phyloP scores from a whole-genome alignment of 2,113 vertebrate genomes.

The Mus musculus region GRCm39 chr1:151929501-151930000 shows the following conservation, averaged over 20 bases:
- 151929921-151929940: not conserved
- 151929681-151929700: slow-evolving; percentile 60
- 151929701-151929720: slow-evolving; percentile 72
- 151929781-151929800: slow-evolving; percentile 39
- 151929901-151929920: not conserved
- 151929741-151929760: slow-evolving; percentile 69
- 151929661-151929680: slow-evolving; percentile 67
- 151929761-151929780: slow-evolving; percentile 61
- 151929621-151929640: not conserved
- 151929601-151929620: not conserved
- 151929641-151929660: slow-evolving; percentile 67
- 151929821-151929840: not conserved
- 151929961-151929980: not conserved
- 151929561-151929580: not conserved
- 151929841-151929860: not conserved
- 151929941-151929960: not conserved
- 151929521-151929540: not conserved
- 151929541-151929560: not conserved
- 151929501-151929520: not conserved
- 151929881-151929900: not conserved
- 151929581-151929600: slow-evolving; percentile 13
- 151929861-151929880: slow-evolving; percentile 24
- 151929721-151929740: slow-evolving; percentile 71
- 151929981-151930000: not conserved
- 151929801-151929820: slow-evolving; percentile 10